Conservation (phyloP, 2,888 invertebrate species). For the Teinopalpus imperialis region DNA sequence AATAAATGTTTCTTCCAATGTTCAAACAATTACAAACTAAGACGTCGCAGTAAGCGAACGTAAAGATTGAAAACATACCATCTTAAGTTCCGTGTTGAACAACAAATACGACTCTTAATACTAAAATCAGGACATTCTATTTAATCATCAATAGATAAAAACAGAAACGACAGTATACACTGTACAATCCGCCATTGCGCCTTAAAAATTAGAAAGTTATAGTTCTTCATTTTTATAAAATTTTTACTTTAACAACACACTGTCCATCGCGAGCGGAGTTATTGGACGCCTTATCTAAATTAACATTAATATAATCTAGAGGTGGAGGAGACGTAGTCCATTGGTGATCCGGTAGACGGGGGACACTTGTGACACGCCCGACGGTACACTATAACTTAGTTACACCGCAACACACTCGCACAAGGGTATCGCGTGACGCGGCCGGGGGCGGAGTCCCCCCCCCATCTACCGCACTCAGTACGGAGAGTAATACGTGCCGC, state of each 20-base stretch:
- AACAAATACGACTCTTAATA: constrained; percentile 13
- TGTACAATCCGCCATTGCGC: no score
- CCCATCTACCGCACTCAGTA: constrained; percentile 82
- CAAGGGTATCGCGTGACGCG: constrained; percentile 38
- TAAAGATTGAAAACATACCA: constrained; percentile 6
- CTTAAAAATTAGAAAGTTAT: no score
- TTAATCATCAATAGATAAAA: constrained; percentile 13
- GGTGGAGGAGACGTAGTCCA: constrained; percentile 22
- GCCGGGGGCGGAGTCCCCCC: constrained; percentile 33
- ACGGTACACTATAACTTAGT: constrained; percentile 32
- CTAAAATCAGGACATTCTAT: constrained; percentile 12
- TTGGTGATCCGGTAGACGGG: constrained; percentile 15
- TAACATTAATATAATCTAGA: constrained; percentile 14
- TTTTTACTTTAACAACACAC: constrained; percentile 11
- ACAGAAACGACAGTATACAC: constrained; percentile 6
- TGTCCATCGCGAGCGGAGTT: not conserved
- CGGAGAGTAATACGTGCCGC: constrained; percentile 86
- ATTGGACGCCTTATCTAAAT: constrained; percentile 13
- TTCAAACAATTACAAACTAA: constrained; percentile 9
- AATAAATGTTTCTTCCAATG: constrained; percentile 9
- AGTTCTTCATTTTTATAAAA: no score
- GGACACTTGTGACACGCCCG: constrained; percentile 12
- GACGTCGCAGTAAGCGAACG: not conserved
- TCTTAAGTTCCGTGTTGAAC: not conserved
- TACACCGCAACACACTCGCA: constrained; percentile 35